Evolutionary conservation across 1,140 invertebrate species (phyloP).

Genomic region (Drepana arcuata): DNA sequence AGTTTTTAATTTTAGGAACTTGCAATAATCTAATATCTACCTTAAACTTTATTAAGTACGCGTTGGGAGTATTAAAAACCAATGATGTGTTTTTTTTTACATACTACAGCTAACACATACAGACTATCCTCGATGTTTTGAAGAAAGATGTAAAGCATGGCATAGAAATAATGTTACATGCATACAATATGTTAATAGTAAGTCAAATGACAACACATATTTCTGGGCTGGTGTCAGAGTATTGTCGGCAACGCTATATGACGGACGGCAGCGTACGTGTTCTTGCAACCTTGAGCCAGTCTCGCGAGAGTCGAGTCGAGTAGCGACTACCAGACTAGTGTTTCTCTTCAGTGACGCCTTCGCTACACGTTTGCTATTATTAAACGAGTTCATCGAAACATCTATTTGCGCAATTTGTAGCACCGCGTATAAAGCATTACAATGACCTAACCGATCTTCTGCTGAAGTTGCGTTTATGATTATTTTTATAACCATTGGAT

Average conservation of each 20-base stretch:
- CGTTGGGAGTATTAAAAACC: too few relatives aligned
- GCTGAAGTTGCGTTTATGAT: background rate
- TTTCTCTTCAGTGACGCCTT: conserved; percentile 42
- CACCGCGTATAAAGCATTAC: conserved; percentile 54
- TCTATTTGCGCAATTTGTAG: conserved; percentile 70
- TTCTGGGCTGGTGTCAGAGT: background rate
- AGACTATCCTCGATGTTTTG: background rate
- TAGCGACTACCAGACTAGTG: conserved; percentile 18
- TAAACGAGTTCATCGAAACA: conserved; percentile 71
- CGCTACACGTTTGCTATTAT: conserved; percentile 63
- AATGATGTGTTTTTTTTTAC: too few relatives aligned
- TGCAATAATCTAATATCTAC: too few relatives aligned
- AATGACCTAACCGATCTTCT: conserved; percentile 47
- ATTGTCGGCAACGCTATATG: conserved; percentile 17
- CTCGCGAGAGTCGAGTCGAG: conserved; percentile 22
- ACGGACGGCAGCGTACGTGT: conserved; percentile 30
- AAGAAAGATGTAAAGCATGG: background rate
- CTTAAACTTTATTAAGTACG: too few relatives aligned
- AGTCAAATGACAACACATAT: background rate
- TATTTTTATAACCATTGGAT: background rate
- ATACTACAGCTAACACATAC: background rate
- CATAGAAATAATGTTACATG: too few relatives aligned
- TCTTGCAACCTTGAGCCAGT: conserved; percentile 47
- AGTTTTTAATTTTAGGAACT: too few relatives aligned
- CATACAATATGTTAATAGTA: too few relatives aligned